phyloP scores from a whole-genome alignment of 1,140 invertebrate species.

The Anastatus disparis region DNA sequence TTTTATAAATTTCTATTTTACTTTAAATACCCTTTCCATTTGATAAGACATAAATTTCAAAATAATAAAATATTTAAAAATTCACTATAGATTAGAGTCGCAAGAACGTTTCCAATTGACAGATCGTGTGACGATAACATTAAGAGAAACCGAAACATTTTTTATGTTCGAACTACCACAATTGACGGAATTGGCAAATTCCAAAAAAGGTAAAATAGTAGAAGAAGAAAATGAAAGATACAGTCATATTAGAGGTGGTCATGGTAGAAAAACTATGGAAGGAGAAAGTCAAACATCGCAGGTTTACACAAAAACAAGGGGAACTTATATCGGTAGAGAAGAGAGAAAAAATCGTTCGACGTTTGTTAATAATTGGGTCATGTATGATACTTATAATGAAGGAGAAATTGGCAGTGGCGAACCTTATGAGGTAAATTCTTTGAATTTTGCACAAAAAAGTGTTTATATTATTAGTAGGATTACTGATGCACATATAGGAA shows the following conservation, averaged over 20 bases:
- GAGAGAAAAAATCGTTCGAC: slow-evolving; percentile 68
- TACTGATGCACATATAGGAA: no score
- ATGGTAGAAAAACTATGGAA: slow-evolving; percentile 68
- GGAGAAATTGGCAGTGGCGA: no score
- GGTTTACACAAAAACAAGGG: slow-evolving; percentile 70
- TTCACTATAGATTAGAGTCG: not conserved
- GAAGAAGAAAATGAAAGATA: slow-evolving; percentile 74
- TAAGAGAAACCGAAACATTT: slow-evolving; percentile 75
- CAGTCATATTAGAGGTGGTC: slow-evolving; percentile 71
- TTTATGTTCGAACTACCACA: slow-evolving; percentile 74
- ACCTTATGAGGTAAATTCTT: not conserved
- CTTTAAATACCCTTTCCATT: no score
- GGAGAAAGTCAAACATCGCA: slow-evolving; percentile 76
- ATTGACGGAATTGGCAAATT: slow-evolving; percentile 70
- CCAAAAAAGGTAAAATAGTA: slow-evolving; percentile 67
- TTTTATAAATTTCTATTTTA: no score
- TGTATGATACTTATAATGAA: slow-evolving; percentile 72
- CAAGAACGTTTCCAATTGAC: not conserved
- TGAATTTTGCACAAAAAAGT: no score
- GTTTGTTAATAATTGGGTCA: slow-evolving; percentile 79
- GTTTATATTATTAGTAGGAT: no score
- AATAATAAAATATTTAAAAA: no score
- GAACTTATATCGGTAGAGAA: slow-evolving; percentile 69
- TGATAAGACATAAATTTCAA: no score
- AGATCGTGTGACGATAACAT: slow-evolving; percentile 66